These are phyloP conservation scores for Psilanteris sp. DNA, from an alignment of 1,140 invertebrate genomes.

Conservation along the genomic window DNA sequence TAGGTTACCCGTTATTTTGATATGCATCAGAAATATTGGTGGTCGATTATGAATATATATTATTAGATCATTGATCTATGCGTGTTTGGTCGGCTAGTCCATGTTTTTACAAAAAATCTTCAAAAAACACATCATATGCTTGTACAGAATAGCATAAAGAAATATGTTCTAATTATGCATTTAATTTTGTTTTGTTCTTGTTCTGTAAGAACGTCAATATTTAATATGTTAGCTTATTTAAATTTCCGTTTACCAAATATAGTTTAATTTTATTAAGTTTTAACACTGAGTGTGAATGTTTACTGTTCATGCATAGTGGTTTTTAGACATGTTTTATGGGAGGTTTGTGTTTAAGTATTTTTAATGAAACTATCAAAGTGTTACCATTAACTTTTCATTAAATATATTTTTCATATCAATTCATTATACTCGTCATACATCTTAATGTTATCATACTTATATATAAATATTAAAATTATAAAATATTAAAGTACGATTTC, in stretches of 20 bases:
- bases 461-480: no score
- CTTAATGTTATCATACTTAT: no score
- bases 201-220: background rate
- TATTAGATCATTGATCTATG: conserved; percentile 43
- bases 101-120: conserved; percentile 40
- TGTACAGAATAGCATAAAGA: conserved; percentile 66
- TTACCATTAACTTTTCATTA: no score
- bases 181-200: conserved; percentile 2
- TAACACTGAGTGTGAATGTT: background rate
- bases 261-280: conserved; percentile 2
- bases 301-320: no score
- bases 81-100: conserved; percentile 34
- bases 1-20: conserved; percentile 42
- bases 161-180: conserved; percentile 63
- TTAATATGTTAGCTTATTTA: conserved; percentile 3
- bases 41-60: conserved; percentile 57
- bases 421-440: no score
- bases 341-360: background rate
- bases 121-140: conserved; percentile 48
- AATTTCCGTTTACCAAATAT: conserved; percentile 7
- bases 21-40: conserved; percentile 57
- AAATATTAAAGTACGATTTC: no score
- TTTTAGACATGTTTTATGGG: no score
- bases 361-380: no score
- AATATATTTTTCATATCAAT: no score